Conservation (phyloP, 2,888 invertebrate genomes). For the Volucella inanis region DNA sequence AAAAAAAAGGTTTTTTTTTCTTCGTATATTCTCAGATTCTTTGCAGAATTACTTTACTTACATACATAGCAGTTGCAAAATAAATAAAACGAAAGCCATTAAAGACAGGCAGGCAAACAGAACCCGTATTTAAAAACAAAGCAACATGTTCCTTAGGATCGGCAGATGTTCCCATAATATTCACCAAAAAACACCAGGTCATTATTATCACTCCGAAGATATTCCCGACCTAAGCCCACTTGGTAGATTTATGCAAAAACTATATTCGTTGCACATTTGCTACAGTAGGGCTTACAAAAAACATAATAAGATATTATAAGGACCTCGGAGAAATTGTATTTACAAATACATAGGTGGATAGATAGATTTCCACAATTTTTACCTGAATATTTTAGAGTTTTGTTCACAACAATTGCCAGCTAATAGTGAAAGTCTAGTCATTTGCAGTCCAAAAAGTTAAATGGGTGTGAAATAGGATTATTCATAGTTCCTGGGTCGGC, state of each 20-base stretch:
- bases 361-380: slow-evolving; percentile 28
- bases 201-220: no score
- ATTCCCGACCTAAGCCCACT: no score
- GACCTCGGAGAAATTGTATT: no score
- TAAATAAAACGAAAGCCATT: slow-evolving; percentile 39
- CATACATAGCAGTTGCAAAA: slow-evolving; percentile 53
- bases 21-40: slow-evolving; percentile 3
- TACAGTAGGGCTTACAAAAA: no score
- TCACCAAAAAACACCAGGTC: no score
- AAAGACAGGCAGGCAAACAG: slow-evolving; percentile 36
- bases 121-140: slow-evolving; percentile 18
- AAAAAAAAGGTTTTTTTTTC: slow-evolving; percentile 17
- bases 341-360: background rate
- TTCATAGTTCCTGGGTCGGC: slow-evolving; percentile 16
- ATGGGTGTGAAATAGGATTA: slow-evolving; percentile 35
- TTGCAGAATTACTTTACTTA: slow-evolving; percentile 29
- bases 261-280: no score
- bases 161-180: no score
- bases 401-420: background rate
- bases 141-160: no score
- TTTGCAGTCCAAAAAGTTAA: background rate
- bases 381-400: background rate
- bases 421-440: background rate
- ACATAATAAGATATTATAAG: no score
- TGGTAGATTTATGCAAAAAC: no score